These are phyloP conservation scores for Punctoribates punctum DNA, from an alignment of 2,888 invertebrate genomes.

Conservation along the genomic window DNA sequence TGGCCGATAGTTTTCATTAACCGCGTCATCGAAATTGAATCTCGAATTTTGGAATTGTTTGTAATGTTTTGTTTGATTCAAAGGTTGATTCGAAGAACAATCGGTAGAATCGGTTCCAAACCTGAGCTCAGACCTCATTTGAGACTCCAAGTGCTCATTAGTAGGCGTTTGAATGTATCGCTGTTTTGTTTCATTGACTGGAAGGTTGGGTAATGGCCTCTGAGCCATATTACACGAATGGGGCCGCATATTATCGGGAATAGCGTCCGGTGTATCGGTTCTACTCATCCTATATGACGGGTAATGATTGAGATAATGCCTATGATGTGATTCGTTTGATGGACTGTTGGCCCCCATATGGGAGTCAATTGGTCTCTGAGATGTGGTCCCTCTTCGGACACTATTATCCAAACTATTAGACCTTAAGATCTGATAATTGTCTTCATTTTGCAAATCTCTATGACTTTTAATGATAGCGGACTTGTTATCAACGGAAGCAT, in stretches of 20 bases:
- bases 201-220: constrained; percentile 37
- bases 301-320: constrained; percentile 30
- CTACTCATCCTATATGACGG: background rate
- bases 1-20: background rate
- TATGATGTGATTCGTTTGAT: constrained; percentile 3
- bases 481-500: background rate
- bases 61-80: background rate
- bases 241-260: background rate
- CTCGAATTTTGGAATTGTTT: background rate
- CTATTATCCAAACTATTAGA: constrained; percentile 39
- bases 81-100: too few species aligned
- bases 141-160: background rate
- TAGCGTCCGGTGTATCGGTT: background rate
- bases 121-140: background rate
- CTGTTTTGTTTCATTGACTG: background rate
- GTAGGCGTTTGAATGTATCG: background rate
- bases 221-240: constrained; percentile 16
- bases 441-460: background rate
- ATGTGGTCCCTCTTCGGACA: constrained; percentile 21
- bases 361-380: background rate
- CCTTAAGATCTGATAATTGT: background rate
- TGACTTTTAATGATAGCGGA: constrained; percentile 1
- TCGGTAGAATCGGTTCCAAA: background rate
- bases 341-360: background rate
- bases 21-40: background rate